phyloP scores from a whole-genome alignment of 30 jellyfish, hydroid and myxozoan genomes.

The Hydractinia echinata region DNA sequence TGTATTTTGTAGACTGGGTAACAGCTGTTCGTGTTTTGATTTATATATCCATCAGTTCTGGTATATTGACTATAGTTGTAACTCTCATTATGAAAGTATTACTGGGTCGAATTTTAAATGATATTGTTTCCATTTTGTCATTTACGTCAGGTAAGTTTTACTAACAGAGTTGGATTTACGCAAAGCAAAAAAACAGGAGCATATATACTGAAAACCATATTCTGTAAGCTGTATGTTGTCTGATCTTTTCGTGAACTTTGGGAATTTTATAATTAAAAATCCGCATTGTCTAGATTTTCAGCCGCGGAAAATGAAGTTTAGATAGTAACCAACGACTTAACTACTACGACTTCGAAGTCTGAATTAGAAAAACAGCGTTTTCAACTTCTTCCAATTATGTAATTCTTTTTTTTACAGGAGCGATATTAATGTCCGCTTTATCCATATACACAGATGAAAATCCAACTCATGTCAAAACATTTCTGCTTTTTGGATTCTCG shows the following conservation, averaged over 20 bases:
- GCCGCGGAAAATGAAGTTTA: neutral
- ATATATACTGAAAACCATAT: too few species aligned
- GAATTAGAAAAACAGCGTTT: neutral
- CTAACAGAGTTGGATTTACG: neutral
- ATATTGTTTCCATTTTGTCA: neutral
- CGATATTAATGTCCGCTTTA: neutral
- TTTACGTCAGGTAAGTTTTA: neutral
- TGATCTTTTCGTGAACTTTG: too few species aligned
- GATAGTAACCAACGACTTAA: neutral
- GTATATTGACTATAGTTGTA: neutral
- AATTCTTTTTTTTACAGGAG: neutral
- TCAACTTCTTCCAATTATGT: neutral
- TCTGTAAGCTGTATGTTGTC: too few species aligned
- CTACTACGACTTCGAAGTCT: neutral
- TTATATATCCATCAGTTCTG: neutral
- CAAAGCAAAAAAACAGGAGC: neutral
- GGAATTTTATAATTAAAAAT: too few species aligned
- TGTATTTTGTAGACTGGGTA: neutral
- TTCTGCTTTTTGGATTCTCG: slow-evolving; percentile 14
- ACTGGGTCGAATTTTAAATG: neutral
- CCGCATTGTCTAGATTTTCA: too few species aligned
- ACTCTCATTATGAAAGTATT: neutral
- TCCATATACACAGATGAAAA: slow-evolving; percentile 6
- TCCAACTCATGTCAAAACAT: slow-evolving; percentile 3
- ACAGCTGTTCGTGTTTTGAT: neutral